phyloP scores from a whole-genome alignment of 1,140 invertebrate species.

The Neocloeon triangulifer region DNA sequence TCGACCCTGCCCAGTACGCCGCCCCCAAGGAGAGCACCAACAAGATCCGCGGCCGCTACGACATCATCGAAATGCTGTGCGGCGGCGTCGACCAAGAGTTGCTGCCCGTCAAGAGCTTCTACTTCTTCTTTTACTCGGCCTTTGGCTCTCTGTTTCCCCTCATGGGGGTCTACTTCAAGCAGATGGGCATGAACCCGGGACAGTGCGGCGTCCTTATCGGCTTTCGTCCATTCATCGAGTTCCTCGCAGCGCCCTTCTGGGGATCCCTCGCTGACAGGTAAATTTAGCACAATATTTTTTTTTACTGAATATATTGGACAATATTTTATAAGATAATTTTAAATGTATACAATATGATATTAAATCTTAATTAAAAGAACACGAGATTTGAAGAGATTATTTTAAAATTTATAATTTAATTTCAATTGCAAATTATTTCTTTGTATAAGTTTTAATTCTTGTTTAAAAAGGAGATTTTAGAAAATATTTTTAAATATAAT shows the following conservation, averaged over 20 bases:
- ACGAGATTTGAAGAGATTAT: too few relatives aligned
- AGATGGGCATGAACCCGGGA: constrained; percentile 92
- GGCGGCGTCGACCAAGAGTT: constrained; percentile 67
- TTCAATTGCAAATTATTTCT: too few relatives aligned
- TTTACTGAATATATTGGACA: too few relatives aligned
- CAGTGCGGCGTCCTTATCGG: constrained; percentile 86
- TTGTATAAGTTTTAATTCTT: too few relatives aligned
- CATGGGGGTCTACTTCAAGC: constrained; percentile 97
- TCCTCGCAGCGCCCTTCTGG: constrained; percentile 95
- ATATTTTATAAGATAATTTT: too few relatives aligned
- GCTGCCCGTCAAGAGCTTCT: constrained; percentile 86
- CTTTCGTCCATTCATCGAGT: constrained; percentile 88
- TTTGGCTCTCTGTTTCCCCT: constrained; percentile 95
- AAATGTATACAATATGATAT: too few relatives aligned
- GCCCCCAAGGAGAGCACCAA: constrained; percentile 66
- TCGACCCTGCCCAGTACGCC: constrained; percentile 45
- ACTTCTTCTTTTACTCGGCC: constrained; percentile 98
- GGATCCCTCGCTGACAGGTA: constrained; percentile 78
- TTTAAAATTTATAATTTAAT: too few relatives aligned
- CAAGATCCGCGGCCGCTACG: constrained; percentile 64
- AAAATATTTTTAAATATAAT: too few relatives aligned
- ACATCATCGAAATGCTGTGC: constrained; percentile 61
- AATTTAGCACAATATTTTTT: constrained; percentile 12
- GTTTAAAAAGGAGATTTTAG: too few relatives aligned
- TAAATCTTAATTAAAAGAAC: too few relatives aligned